Percentiles rank a stretch among this genome's conserved stretches.
Evolutionary conservation across 2,888 invertebrate genomes (phyloP).

Genomic region (Pherbina coryleti): DNA sequence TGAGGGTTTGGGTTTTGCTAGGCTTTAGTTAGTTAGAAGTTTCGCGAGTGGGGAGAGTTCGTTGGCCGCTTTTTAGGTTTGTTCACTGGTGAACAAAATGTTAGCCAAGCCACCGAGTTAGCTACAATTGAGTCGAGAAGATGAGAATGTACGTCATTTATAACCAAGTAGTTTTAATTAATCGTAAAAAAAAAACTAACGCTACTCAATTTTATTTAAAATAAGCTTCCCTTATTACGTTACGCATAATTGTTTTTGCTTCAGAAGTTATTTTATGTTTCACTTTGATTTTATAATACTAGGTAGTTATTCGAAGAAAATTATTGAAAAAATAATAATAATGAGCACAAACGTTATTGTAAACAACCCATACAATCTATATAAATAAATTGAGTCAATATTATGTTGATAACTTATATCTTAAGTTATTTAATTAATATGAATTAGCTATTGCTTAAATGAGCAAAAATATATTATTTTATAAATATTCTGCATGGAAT

Average conservation of each 20-base stretch:
- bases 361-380: no score
- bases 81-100: conserved; percentile 21
- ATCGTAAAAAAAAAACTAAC: not conserved
- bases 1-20: conserved; percentile 20
- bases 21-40: conserved; percentile 27
- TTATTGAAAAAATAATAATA: not conserved
- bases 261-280: not conserved
- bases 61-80: not conserved
- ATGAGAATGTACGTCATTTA: not conserved
- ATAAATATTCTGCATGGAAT: not conserved
- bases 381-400: not conserved
- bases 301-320: not conserved
- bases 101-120: not conserved
- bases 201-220: not conserved
- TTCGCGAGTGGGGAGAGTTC: not conserved
- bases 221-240: not conserved
- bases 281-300: not conserved
- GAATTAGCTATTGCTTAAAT: not conserved
- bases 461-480: conserved; percentile 6
- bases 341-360: not conserved
- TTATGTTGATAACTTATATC: no score
- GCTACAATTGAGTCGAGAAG: not conserved
- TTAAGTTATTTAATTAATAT: no score
- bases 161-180: not conserved
- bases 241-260: not conserved